Evolutionary conservation across 2,888 invertebrate genomes (phyloP), one percentile per base, ranked within the genome.

Genomic region (Halictus quadricinctus): DNA sequence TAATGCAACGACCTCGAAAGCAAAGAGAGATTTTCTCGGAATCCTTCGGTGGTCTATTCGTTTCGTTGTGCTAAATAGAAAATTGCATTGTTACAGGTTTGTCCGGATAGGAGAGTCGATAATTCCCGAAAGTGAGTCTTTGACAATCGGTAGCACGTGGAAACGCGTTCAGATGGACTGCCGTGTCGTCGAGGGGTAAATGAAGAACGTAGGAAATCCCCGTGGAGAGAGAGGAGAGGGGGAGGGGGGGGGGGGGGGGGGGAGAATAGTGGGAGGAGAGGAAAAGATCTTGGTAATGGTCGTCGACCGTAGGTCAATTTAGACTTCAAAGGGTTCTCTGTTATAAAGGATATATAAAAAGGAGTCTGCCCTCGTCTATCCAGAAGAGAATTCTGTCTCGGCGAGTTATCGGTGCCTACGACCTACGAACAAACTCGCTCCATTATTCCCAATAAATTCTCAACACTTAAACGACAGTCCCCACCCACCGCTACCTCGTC

Each of bases 361-460:
- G 81, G 70, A 81, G 78, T 74, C 82, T 75, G 73, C 77, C 21
- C 69, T 74, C 81, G 84, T 88, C 80, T 76, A 81, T 84, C 86
- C 78, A 73, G 85, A 85, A 70, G 79, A 85, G 85, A 84, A 89
- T 90, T 91, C 87, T 87, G 79, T 79, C 84, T 80, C 85, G 76
- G 48, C 83, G 85, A 88, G 87, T 85, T 87, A 87, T 87, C 84
- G 85, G 79, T 84, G 85, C 84, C 85, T 88, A 86, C 77, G 84
- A 87, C 66, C 81, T 64, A 77, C 81, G 87, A 76, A 80, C 86
- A 83, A 90, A 86, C 88, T 86, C 86, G 82, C 84, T 91, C 92
- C 90, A 92, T 92, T 92, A 91, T 91, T 91, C 84, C 87, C 90
- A 84, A 91, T 91, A 91, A 91, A 92, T 92, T 92, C 87, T 82